Evolutionary conservation across 2,797 vertebrate genomes (phyloP).

Genomic region (Toxotes lorentzi): DNA sequence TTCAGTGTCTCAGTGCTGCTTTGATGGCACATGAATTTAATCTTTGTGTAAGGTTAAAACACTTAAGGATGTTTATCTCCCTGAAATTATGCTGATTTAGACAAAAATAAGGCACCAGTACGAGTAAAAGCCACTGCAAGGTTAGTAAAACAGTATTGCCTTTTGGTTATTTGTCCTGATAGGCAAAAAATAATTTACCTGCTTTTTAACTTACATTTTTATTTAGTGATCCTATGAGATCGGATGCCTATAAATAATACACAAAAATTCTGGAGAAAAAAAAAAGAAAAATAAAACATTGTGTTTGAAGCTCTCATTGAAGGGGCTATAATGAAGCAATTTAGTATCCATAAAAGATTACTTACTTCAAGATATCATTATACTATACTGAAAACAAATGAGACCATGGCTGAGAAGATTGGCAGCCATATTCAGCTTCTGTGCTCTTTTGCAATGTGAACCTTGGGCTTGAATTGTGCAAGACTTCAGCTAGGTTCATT

Average conservation of each 20-base stretch:
- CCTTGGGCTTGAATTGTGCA: neutral
- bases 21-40: slow-evolving; percentile 64
- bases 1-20: slow-evolving; percentile 52
- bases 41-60: slow-evolving; percentile 53
- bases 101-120: slow-evolving; percentile 22
- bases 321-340: neutral
- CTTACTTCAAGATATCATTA: neutral
- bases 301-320: neutral
- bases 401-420: neutral
- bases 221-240: slow-evolving; percentile 8
- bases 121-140: neutral
- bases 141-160: neutral
- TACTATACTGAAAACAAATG: neutral
- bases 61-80: slow-evolving; percentile 44
- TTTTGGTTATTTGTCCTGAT: slow-evolving; percentile 19
- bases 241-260: slow-evolving; percentile 1
- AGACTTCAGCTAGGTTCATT: slow-evolving; percentile 6
- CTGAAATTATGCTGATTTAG: slow-evolving; percentile 46
- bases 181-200: neutral
- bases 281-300: neutral
- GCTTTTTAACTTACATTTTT: neutral
- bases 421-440: neutral
- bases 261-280: neutral
- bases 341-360: neutral
- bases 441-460: neutral